Evolutionary conservation across 2,888 invertebrate genomes (phyloP), one percentile per base, ranked within the genome.

Genomic region (Caprella mutica): DNA sequence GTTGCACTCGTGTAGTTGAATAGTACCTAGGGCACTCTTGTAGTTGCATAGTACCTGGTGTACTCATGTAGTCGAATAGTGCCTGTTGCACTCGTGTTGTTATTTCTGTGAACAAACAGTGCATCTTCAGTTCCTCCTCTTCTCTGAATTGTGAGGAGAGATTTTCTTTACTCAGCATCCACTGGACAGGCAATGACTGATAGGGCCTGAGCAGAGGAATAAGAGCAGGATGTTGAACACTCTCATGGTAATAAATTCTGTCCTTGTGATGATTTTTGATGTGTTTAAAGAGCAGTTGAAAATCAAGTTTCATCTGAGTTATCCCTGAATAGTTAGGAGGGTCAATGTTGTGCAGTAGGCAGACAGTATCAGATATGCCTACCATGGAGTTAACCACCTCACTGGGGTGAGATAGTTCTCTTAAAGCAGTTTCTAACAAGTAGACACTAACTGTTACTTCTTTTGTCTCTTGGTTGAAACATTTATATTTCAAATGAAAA

Each of bases 91-190:
- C n/a, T n/a, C n/a, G n/a, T n/a, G 58, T 55, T 9, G 69, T 67
- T 9, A 73, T 57, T 59, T 70, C 68, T 21, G 67, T 65, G 64
- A 70, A 76, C 30, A 75, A 63, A 12, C 67, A 67, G 66, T 74
- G 72, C 3, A 72, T 55, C 21, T 64, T 24, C 14, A 33, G 52
- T 52, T 53, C 40, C 52, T 52, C 23, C 44, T 50, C 27, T 46
- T 39, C 23, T 21, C 8, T 26, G 39, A 21, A 17, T 35, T 52
- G 35, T 5, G 35, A 21, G 8, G 30, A 19, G 51, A 46, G 57
- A 17, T 68, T 68, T 71, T 86, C 85, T 53, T 77, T 75, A 9
- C 73, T 66, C 1, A 84, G 66, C 80, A 86, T 82, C 86, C 86
- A 86, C 35, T 71, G 69, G 0, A 85, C 81, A 27, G 83, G 82